Evolutionary conservation across 1,140 invertebrate species (phyloP).

Genomic region (Eupristina koningsbergeri): DNA sequence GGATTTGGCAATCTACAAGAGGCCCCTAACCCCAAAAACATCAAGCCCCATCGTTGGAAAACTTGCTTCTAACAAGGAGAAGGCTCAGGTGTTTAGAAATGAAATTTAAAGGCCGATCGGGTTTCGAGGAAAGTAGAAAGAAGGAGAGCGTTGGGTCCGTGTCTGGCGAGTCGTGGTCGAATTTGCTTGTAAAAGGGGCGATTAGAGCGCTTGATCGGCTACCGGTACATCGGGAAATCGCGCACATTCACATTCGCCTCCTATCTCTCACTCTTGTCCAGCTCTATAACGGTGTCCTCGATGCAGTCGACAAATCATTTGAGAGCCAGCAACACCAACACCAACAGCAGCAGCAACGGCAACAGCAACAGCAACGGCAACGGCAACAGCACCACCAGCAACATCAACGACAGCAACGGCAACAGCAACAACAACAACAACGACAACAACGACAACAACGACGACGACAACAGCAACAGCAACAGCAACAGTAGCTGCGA

Average conservation of each 20-base stretch:
- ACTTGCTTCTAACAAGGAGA: too few relatives aligned
- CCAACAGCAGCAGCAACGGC: neutral
- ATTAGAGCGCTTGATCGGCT: constrained; percentile 60
- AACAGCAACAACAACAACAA: neutral
- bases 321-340: constrained; percentile 18
- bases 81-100: too few relatives aligned
- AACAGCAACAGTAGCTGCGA: neutral
- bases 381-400: neutral
- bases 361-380: neutral
- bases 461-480: too few relatives aligned
- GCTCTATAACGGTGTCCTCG: constrained; percentile 62
- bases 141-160: neutral
- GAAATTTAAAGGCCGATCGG: too few relatives aligned
- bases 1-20: too few relatives aligned
- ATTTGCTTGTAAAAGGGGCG: constrained; percentile 50
- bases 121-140: neutral
- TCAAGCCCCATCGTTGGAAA: too few relatives aligned
- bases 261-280: constrained; percentile 49
- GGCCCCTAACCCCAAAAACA: too few relatives aligned
- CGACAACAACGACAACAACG: too few relatives aligned
- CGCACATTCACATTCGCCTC: constrained; percentile 53
- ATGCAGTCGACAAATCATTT: constrained; percentile 61
- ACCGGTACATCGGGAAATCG: constrained; percentile 59
- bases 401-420: neutral
- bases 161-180: neutral